Percentiles rank a stretch among this genome's conserved stretches.
Evolutionary conservation across 2,888 invertebrate genomes (phyloP).

Genomic region (Perizoma affinitatum): DNA sequence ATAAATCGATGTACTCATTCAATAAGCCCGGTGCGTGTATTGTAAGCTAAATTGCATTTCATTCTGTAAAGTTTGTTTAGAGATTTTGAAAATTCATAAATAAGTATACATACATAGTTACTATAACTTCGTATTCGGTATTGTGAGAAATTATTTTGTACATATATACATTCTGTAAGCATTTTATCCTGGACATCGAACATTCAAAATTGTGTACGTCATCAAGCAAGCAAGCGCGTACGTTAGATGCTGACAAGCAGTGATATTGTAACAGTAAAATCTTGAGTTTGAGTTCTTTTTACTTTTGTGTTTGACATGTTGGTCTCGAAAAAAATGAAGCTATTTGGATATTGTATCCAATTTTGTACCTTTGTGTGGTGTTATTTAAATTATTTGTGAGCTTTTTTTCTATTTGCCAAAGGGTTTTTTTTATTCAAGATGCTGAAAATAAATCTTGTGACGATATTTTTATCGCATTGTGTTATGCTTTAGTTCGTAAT

Average conservation of each 20-base stretch:
- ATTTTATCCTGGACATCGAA: conserved; percentile 54
- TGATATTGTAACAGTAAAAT: conserved; percentile 3
- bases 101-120: conserved; percentile 55
- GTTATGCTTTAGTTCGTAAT: conserved; percentile 25
- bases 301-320: not conserved
- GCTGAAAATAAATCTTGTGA: conserved; percentile 16
- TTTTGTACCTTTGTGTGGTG: conserved; percentile 18
- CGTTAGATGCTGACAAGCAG: conserved; percentile 31
- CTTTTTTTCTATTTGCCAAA: conserved; percentile 29
- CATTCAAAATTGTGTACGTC: conserved; percentile 15
- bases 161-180: conserved; percentile 48
- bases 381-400: conserved; percentile 24
- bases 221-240: conserved; percentile 14
- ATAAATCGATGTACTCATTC: not conserved
- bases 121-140: conserved; percentile 54
- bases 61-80: conserved; percentile 58
- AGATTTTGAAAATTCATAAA: conserved; percentile 67
- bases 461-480: conserved; percentile 17
- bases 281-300: conserved; percentile 4
- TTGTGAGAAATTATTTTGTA: conserved; percentile 51
- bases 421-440: conserved; percentile 19
- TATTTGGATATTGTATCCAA: conserved; percentile 6
- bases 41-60: conserved; percentile 65
- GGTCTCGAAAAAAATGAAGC: conserved; percentile 11
- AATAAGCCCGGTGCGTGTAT: conserved; percentile 59